phyloP scores from a whole-genome alignment of 2,797 vertebrate genomes.

The Sarcoramphus papa region DNA sequence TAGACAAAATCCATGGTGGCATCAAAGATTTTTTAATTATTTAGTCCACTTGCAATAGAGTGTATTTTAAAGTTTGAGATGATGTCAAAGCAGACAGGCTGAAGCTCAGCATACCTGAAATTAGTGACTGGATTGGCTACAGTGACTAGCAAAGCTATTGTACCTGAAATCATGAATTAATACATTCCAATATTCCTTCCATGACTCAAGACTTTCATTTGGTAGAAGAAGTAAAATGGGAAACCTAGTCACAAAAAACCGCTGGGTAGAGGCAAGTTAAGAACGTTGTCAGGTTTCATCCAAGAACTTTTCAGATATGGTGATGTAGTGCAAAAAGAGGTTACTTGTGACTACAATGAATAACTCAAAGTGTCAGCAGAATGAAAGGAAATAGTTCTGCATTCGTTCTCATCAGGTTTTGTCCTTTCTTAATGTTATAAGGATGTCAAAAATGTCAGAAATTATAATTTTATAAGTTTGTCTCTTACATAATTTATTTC shows the following conservation, averaged over 20 bases:
- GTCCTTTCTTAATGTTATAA: slow-evolving; percentile 19
- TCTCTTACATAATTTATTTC: slow-evolving; percentile 42
- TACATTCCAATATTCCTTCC: background rate
- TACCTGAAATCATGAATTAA: background rate
- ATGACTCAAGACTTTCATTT: background rate
- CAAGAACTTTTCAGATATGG: background rate
- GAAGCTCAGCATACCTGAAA: background rate
- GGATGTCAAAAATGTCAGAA: slow-evolving; percentile 9
- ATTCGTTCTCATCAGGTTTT: slow-evolving; percentile 35
- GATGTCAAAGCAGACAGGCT: background rate
- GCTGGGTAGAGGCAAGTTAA: background rate
- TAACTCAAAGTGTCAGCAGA: background rate
- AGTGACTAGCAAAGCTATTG: background rate
- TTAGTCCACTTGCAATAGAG: background rate
- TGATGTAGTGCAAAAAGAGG: background rate
- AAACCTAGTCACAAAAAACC: background rate
- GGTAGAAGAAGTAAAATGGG: background rate
- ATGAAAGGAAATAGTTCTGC: background rate
- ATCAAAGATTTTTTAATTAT: background rate
- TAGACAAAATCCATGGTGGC: background rate
- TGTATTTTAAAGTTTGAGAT: background rate
- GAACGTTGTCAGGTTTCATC: background rate
- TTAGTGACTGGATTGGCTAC: background rate
- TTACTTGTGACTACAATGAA: background rate
- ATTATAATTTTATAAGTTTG: slow-evolving; percentile 23